phyloP scores from a whole-genome alignment of 2,797 vertebrate species.

The Aselliscus stoliczkanus region DNA sequence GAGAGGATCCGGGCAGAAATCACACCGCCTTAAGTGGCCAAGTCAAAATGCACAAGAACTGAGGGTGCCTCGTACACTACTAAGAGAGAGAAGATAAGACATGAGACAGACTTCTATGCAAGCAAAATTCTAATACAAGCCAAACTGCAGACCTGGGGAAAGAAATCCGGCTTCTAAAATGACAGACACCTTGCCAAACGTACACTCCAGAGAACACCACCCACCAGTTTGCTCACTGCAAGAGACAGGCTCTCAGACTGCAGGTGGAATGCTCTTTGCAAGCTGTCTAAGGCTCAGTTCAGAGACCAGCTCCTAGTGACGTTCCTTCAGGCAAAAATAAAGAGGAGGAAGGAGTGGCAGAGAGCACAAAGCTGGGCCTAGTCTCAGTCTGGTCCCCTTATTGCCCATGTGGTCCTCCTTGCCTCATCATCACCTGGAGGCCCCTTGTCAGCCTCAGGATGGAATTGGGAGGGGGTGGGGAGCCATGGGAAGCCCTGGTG shows the following conservation, averaged over 20 bases:
- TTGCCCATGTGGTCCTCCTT: not conserved
- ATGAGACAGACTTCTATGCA: not conserved
- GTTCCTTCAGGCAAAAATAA: not conserved
- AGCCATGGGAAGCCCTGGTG: not conserved
- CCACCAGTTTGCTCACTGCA: conserved; percentile 3
- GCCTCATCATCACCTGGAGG: not conserved
- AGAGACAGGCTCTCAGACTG: not conserved
- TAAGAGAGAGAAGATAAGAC: not conserved
- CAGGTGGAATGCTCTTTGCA: not conserved
- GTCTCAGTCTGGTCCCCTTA: not conserved
- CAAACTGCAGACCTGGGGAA: conserved; percentile 27
- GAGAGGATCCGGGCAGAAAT: not conserved
- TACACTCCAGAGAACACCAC: not conserved
- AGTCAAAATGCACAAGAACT: not conserved
- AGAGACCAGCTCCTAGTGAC: not conserved
- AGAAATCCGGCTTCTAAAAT: not conserved
- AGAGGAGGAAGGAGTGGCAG: not conserved
- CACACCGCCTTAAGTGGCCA: not conserved
- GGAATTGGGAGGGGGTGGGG: not conserved
- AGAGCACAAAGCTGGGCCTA: not conserved
- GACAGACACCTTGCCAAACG: not conserved
- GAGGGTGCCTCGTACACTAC: not conserved
- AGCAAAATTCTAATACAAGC: not conserved
- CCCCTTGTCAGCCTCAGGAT: not conserved
- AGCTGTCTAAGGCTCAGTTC: not conserved